Percentiles rank a stretch among this genome's conserved stretches.
Conservation (phyloP, 2,113 vertebrate species). For the Austrofundulus limnaeus region DNA sequence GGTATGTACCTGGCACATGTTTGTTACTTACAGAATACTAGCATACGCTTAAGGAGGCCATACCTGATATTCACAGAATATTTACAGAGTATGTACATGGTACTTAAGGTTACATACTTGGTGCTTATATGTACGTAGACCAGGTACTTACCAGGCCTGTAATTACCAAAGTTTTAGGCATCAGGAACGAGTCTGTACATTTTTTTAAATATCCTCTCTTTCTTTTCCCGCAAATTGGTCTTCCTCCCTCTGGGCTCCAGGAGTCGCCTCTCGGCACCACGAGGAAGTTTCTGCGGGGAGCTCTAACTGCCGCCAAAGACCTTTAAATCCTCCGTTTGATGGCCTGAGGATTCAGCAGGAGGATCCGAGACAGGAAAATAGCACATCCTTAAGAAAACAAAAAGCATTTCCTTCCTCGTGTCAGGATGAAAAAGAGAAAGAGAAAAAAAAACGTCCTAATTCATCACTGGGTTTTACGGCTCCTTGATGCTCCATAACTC, state of each 20-base stretch:
- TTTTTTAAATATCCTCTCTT: conserved; percentile 42
- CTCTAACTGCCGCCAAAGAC: conserved; percentile 83
- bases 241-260: conserved; percentile 81
- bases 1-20: too few species aligned
- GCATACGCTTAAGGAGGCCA: too few species aligned
- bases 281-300: conserved; percentile 85
- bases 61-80: too few species aligned
- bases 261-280: conserved; percentile 77
- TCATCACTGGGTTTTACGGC: conserved; percentile 85
- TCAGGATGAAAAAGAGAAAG: conserved; percentile 77
- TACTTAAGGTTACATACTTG: too few species aligned
- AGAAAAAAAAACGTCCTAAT: conserved; percentile 85
- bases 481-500: conserved; percentile 77
- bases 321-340: conserved; percentile 86
- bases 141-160: too few species aligned
- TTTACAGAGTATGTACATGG: too few species aligned
- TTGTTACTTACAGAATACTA: too few species aligned
- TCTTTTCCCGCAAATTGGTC: conserved; percentile 76
- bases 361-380: conserved; percentile 92
- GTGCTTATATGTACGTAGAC: too few species aligned
- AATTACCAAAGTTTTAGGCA: too few species aligned
- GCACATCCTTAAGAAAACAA: conserved; percentile 95
- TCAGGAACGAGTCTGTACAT: too few species aligned
- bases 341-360: conserved; percentile 85
- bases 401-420: conserved; percentile 89